A percentile compares a stretch with the other conserved stretches of the same genome.
Conservation (phyloP, 2,113 vertebrate species). For the Gavialis gangeticus region DNA sequence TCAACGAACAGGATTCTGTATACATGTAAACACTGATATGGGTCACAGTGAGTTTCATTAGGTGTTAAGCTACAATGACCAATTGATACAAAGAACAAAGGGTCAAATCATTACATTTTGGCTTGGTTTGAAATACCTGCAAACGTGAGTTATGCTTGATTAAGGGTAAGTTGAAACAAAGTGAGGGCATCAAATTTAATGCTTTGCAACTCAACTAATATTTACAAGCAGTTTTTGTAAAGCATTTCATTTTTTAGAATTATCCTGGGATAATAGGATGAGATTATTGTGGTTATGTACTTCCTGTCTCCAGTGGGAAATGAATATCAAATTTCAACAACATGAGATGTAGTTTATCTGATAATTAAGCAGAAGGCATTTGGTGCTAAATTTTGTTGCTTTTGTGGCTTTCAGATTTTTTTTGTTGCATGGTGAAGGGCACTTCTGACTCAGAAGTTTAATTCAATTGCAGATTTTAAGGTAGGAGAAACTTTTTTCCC, state of each 20-base stretch:
- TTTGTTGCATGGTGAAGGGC: constrained; percentile 64
- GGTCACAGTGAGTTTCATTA: neutral
- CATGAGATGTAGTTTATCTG: rapidly evolving
- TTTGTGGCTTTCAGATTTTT: constrained; percentile 47
- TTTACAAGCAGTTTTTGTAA: neutral
- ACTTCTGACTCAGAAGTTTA: constrained; percentile 8
- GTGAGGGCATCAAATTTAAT: too few relatives aligned
- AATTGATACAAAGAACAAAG: rapidly evolving
- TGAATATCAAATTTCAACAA: neutral
- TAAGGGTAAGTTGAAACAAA: neutral
- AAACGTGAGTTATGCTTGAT: neutral
- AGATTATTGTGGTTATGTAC: neutral
- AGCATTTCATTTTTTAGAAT: neutral
- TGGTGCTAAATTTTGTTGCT: neutral
- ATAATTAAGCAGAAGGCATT: neutral
- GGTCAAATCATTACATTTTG: neutral
- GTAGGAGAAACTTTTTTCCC: constrained; percentile 8
- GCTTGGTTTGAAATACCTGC: neutral
- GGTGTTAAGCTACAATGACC: rapidly evolving
- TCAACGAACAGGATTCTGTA: too few relatives aligned
- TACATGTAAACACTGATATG: neutral
- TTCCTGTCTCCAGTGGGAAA: neutral
- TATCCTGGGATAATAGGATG: neutral
- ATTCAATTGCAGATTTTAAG: constrained; percentile 12
- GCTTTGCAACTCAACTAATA: neutral